Base-by-base conservation (phyloP, 2,888 invertebrate species). In the Drosophila birchii region DNA sequence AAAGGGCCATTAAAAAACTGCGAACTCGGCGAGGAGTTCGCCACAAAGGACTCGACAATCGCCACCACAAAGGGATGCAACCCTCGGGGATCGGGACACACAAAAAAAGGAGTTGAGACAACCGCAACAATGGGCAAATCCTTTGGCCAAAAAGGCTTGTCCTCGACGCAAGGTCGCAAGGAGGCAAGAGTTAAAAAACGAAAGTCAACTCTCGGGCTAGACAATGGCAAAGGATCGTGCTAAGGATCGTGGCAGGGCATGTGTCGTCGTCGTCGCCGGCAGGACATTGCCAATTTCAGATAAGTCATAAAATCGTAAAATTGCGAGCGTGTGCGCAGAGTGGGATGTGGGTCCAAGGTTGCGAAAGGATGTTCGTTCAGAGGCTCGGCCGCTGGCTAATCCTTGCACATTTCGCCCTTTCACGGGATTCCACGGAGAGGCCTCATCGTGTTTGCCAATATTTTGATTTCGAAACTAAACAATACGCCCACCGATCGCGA, bases 391-490 rank as follows among this genome's bases (percentile, higher is more conserved):
- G 54, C 34, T 60, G 49, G 34, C 62, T 86, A 86, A 86, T 83
- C 79, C 86, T 86, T 78, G 77, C 76, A 64, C 54, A 64, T 64
- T 58, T 49, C 44, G 49, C 34, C 61, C 62, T 82, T 81, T 71
- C 29, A 34, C 49, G 63, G 80, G 73, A 80, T 64, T 64, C 39
- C 38, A 18, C 58, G 34, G 36, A 36, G 20, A 11, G 38, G 26
- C 23, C 82, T 85, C 85, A 83, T 76, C 78, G 74, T 78, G 80
- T 88, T 89, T 90, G 90, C 88, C 78, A 91, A 91, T 90, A 88
- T 91, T 91, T 90, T 90, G 91, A 90, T 90, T 90, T 89, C 86
- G 78, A 86, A 81, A 83, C 74, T 81, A 90, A 90, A 90, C 90
- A 90, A 80, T 73, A 89, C 90, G 90, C 90, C 91, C 80, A 84